phyloP scores from a whole-genome alignment of 2,113 vertebrate species.

The Coregonus clupeaformis region DNA sequence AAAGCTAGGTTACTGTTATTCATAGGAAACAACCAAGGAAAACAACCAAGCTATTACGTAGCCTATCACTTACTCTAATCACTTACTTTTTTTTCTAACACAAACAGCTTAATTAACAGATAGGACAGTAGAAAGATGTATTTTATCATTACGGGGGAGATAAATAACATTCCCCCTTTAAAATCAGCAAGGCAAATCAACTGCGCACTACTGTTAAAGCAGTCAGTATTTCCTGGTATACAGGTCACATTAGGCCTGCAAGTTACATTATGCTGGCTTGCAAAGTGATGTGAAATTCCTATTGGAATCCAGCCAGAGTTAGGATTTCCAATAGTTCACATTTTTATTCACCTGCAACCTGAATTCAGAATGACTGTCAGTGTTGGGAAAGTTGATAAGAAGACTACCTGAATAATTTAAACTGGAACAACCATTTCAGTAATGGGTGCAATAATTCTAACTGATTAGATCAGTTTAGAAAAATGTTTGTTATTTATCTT shows the following conservation, averaged over 20 bases:
- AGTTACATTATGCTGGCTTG: too few relatives aligned
- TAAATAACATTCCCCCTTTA: slow-evolving; percentile 70
- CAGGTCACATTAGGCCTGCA: too few relatives aligned
- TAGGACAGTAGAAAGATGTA: slow-evolving; percentile 73
- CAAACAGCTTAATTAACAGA: slow-evolving; percentile 79
- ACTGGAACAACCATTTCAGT: too few relatives aligned
- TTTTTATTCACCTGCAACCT: too few relatives aligned
- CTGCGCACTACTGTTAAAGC: slow-evolving; percentile 65
- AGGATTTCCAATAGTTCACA: too few relatives aligned
- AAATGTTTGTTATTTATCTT: too few relatives aligned
- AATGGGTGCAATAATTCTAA: too few relatives aligned
- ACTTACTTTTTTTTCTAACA: slow-evolving; percentile 73
- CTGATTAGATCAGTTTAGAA: too few relatives aligned
- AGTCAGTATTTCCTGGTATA: slow-evolving; percentile 43
- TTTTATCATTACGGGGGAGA: slow-evolving; percentile 67
- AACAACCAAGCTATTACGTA: slow-evolving; percentile 74
- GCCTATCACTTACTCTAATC: slow-evolving; percentile 77
- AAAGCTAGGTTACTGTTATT: slow-evolving; percentile 70
- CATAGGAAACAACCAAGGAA: slow-evolving; percentile 75
- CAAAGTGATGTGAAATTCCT: slow-evolving; percentile 14
- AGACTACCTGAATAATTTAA: too few relatives aligned
- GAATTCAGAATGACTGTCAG: too few relatives aligned
- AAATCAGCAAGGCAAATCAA: slow-evolving; percentile 72
- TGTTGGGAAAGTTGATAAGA: too few relatives aligned
- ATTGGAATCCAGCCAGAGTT: too few relatives aligned